These are phyloP conservation scores for Podarcis muralis DNA, from an alignment of 2,113 vertebrate species.

Conservation along the genomic window DNA sequence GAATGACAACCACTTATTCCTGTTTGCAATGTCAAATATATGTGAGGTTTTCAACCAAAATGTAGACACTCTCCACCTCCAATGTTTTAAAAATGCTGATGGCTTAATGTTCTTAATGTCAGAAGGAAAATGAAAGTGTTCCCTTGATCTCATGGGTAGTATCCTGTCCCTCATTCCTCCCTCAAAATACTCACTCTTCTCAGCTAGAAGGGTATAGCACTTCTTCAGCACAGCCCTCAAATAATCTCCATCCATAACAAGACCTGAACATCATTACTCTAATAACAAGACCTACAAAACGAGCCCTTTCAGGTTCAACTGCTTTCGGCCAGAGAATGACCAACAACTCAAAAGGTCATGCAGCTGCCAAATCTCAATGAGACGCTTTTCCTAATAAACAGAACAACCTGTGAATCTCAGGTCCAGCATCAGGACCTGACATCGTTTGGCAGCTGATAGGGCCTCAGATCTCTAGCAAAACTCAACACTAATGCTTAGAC, in stretches of 20 bases:
- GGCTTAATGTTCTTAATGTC: not conserved
- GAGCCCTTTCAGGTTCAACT: not conserved
- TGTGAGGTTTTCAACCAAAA: not conserved
- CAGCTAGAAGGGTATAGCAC: not conserved
- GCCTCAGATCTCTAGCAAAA: no score
- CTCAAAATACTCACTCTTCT: not conserved
- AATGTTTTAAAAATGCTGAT: not conserved
- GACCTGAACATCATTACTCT: not conserved
- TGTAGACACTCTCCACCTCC: not conserved
- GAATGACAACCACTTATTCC: not conserved
- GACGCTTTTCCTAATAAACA: not conserved
- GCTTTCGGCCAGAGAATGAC: no score
- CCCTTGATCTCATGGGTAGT: not conserved
- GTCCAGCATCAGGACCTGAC: no score
- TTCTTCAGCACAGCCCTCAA: not conserved
- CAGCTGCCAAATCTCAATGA: not conserved
- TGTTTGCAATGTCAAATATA: not conserved
- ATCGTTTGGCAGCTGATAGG: no score
- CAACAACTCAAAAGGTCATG: no score
- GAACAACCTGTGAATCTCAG: not conserved
- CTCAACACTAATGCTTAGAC: no score
- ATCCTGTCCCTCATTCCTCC: not conserved
- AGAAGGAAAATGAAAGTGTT: not conserved
- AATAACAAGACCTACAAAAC: not conserved
- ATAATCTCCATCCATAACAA: not conserved